Conservation (phyloP, 1,140 invertebrate species). For the Pemphigus obesinymphae region DNA sequence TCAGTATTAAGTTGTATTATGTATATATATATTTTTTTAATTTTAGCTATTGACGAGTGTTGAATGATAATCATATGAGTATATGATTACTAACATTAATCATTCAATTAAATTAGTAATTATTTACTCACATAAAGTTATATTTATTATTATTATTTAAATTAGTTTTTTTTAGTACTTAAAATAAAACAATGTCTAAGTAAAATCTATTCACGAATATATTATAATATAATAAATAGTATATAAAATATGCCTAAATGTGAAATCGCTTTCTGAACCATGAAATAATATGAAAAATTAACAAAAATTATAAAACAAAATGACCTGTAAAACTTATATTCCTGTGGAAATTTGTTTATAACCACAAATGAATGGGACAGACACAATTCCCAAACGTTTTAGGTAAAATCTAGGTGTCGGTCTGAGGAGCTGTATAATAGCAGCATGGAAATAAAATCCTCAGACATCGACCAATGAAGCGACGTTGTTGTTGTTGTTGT, state of each 20-base stretch:
- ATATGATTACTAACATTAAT: background rate
- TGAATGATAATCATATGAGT: background rate
- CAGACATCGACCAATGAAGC: constrained; percentile 36
- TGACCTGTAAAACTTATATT: constrained; percentile 31
- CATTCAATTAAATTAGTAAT: background rate
- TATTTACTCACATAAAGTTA: background rate
- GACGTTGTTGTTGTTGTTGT: constrained; percentile 38
- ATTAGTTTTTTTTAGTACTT: constrained; percentile 35
- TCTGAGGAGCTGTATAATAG: constrained; percentile 33
- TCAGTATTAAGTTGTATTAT: constrained; percentile 23
- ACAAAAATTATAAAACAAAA: constrained; percentile 34
- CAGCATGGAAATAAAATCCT: constrained; percentile 36
- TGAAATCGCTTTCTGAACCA: constrained; percentile 41
- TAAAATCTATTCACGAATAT: constrained; percentile 27
- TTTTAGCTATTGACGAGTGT: background rate
- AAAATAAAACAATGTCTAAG: constrained; percentile 37
- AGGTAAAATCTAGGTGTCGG: constrained; percentile 20
- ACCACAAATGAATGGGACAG: constrained; percentile 16
- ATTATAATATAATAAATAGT: constrained; percentile 41
- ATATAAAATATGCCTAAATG: constrained; percentile 38
- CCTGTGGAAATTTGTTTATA: background rate
- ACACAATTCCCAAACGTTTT: constrained; percentile 1
- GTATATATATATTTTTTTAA: background rate
- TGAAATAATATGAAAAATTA: constrained; percentile 39
- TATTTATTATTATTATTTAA: background rate